Evolutionary conservation across 2,888 invertebrate genomes (phyloP).

Genomic region (Sympetrum striolatum): DNA sequence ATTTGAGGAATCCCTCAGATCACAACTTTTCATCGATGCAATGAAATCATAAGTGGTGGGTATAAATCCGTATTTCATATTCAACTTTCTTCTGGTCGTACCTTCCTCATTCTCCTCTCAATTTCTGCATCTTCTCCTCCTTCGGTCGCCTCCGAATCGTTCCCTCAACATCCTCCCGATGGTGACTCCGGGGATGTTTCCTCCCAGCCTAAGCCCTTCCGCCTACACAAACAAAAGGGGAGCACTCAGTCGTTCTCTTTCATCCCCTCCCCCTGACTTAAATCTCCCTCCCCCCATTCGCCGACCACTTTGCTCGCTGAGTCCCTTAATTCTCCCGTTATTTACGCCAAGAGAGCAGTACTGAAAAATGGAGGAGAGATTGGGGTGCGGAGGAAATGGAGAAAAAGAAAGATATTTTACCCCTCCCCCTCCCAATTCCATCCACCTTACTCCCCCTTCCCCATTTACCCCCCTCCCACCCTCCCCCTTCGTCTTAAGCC

Average conservation of each 20-base stretch:
- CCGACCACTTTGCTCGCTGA: background rate
- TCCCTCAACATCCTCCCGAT: background rate
- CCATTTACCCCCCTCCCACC: background rate
- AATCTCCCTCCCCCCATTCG: background rate
- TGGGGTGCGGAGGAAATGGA: background rate
- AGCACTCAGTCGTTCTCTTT: background rate
- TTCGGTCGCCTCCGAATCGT: background rate
- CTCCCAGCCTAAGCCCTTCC: background rate
- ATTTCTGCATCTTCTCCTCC: background rate
- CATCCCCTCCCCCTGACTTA: background rate
- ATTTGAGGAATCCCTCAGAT: no score
- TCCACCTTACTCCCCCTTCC: background rate
- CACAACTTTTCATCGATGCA: no score
- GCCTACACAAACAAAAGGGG: background rate
- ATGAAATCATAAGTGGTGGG: no score
- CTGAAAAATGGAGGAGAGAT: background rate
- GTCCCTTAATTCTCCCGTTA: background rate
- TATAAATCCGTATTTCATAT: no score
- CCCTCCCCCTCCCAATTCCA: background rate
- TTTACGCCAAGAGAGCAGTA: background rate
- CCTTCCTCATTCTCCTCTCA: background rate
- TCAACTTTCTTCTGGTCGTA: no score
- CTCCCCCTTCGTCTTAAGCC: background rate
- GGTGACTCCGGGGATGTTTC: background rate
- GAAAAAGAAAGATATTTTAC: background rate